These are phyloP conservation scores for Stenchaetothrips biformis DNA, from an alignment of 2,888 invertebrate genomes.

Conservation along the genomic window DNA sequence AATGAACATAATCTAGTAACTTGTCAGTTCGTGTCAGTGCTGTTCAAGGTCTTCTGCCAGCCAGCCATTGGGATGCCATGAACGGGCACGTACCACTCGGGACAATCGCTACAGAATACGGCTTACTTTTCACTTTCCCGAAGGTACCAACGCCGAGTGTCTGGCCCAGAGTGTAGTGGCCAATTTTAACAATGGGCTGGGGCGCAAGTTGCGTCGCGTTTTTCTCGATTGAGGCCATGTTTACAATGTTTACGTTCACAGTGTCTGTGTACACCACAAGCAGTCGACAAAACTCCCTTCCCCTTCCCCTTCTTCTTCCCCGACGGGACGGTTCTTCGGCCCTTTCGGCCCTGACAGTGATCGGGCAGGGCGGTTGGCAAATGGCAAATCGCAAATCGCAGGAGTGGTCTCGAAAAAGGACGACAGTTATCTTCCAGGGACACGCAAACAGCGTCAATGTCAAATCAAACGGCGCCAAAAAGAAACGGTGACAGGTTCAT, in stretches of 20 bases:
- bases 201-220: conserved; percentile 33
- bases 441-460: no score
- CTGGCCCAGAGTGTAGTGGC: conserved; percentile 92
- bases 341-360: no score
- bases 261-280: not conserved
- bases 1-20: not conserved
- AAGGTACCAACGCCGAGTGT: conserved; percentile 97
- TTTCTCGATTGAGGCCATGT: conserved; percentile 23
- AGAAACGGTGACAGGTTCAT: no score
- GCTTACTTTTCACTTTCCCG: conserved; percentile 93
- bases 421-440: no score
- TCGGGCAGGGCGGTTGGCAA: no score
- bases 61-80: conserved; percentile 15
- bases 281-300: not conserved
- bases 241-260: conserved; percentile 17
- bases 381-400: no score
- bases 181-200: conserved; percentile 89
- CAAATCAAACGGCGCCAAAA: no score
- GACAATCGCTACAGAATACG: not conserved
- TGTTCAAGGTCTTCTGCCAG: conserved; percentile 22
- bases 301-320: no score
- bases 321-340: no score
- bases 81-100: not conserved
- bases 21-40: not conserved
- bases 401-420: no score